Conservation (phyloP, 2,113 vertebrate species). For the Aix galericulata region DNA sequence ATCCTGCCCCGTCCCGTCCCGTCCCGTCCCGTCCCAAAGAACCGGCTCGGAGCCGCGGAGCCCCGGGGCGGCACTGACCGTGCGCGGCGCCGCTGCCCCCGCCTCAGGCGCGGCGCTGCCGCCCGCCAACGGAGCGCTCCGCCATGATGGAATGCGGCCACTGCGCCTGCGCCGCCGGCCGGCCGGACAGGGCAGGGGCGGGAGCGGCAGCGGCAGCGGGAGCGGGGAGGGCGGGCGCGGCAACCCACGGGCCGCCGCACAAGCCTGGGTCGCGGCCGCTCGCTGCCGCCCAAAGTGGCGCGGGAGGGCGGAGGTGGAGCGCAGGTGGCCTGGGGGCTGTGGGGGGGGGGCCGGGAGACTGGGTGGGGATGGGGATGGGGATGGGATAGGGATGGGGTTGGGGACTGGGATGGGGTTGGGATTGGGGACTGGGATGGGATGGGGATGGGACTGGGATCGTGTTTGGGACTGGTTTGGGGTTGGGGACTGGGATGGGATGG, state of each 20-base stretch:
- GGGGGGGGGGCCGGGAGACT: no score
- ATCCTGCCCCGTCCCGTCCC: no score
- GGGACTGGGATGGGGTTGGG: no score
- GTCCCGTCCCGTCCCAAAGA: neutral
- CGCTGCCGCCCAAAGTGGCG: neutral
- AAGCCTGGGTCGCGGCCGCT: neutral
- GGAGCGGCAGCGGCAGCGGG: no score
- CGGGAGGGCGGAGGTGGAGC: neutral
- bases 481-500: no score
- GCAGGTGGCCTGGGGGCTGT: neutral
- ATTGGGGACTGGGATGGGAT: no score
- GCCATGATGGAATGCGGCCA: slow-evolving; percentile 62
- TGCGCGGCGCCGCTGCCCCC: neutral
- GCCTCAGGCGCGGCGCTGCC: slow-evolving; percentile 27
- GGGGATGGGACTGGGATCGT: neutral
- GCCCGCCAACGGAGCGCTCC: slow-evolving; percentile 28
- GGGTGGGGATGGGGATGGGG: no score
- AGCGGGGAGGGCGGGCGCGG: neutral
- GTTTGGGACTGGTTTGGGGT: no score
- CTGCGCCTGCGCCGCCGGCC: slow-evolving; percentile 36
- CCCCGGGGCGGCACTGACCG: neutral
- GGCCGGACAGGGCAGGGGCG: neutral
- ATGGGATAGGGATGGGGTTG: no score
- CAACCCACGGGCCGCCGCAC: neutral
- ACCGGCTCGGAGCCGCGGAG: neutral